phyloP scores from a whole-genome alignment of 2,888 invertebrate genomes.

The Calameuta idolon region DNA sequence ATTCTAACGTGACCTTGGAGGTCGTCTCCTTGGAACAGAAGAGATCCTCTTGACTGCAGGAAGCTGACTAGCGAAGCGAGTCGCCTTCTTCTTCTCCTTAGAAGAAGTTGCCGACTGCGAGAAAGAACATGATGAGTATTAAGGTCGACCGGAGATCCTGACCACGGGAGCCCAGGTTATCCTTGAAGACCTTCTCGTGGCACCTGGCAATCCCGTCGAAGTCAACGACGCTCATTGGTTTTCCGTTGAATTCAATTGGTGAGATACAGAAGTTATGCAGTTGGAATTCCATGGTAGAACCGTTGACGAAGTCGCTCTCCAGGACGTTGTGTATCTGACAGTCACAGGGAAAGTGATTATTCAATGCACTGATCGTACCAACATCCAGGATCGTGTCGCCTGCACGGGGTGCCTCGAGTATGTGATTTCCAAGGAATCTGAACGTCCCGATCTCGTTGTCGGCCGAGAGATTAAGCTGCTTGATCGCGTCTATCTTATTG shows the following conservation, averaged over 20 bases:
- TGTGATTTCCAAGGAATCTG: constrained; percentile 85
- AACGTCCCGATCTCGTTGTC: constrained; percentile 80
- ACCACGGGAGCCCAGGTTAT: constrained; percentile 71
- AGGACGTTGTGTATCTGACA: constrained; percentile 84
- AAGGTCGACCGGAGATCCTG: constrained; percentile 28
- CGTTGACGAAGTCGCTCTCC: constrained; percentile 80
- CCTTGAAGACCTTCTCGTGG: constrained; percentile 76
- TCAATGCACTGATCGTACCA: constrained; percentile 77
- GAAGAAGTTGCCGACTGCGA: constrained; percentile 29
- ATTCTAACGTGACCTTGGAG: background rate
- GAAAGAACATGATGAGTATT: constrained; percentile 16
- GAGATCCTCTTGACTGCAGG: background rate
- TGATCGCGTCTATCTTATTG: constrained; percentile 87
- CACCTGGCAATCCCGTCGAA: constrained; percentile 76
- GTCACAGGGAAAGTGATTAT: constrained; percentile 89
- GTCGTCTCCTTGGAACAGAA: background rate
- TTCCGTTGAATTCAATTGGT: constrained; percentile 84
- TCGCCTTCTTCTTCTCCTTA: constrained; percentile 14
- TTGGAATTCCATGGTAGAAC: constrained; percentile 68
- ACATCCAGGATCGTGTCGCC: constrained; percentile 80
- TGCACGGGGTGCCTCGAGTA: constrained; percentile 78
- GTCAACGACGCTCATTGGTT: constrained; percentile 78
- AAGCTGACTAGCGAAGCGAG: constrained; percentile 3
- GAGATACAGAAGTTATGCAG: constrained; percentile 87
- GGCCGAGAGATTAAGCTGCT: constrained; percentile 78